These are phyloP conservation scores for Rhagium mordax DNA, from an alignment of 2,888 invertebrate species.

Conservation along the genomic window DNA sequence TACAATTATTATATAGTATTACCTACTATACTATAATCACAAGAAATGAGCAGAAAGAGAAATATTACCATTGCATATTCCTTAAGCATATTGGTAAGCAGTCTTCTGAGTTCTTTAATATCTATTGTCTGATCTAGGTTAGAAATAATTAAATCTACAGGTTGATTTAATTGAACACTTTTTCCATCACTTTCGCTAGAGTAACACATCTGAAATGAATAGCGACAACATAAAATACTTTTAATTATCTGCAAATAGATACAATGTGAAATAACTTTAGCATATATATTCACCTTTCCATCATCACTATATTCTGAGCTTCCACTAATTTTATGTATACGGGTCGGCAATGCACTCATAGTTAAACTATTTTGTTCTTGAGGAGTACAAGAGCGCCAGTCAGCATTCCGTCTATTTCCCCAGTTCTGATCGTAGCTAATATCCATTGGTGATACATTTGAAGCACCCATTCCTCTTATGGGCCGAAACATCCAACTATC, in stretches of 20 bases:
- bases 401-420: constrained; percentile 32
- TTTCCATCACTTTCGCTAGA: constrained; percentile 41
- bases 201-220: constrained; percentile 38
- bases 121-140: constrained; percentile 82
- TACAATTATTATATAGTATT: no score
- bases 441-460: constrained; percentile 50
- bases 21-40: no score
- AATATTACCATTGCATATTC: constrained; percentile 76
- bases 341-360: constrained; percentile 30
- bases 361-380: constrained; percentile 56
- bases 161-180: constrained; percentile 49
- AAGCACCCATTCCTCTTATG: constrained; percentile 40
- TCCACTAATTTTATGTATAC: constrained; percentile 53
- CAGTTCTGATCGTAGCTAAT: constrained; percentile 45
- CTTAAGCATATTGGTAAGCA: constrained; percentile 76
- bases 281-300: constrained; percentile 35
- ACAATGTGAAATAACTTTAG: no score
- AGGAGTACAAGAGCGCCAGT: constrained; percentile 60
- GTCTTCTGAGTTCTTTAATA: constrained; percentile 77
- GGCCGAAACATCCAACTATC: constrained; percentile 50
- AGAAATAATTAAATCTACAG: constrained; percentile 75
- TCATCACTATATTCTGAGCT: constrained; percentile 57
- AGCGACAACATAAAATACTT: not conserved
- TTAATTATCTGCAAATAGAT: not conserved
- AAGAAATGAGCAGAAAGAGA: not conserved